Percentiles rank a stretch among this genome's conserved stretches.
Evolutionary conservation across 1,140 invertebrate species (phyloP).

Genomic region (Pogonognathellus flavescens): DNA sequence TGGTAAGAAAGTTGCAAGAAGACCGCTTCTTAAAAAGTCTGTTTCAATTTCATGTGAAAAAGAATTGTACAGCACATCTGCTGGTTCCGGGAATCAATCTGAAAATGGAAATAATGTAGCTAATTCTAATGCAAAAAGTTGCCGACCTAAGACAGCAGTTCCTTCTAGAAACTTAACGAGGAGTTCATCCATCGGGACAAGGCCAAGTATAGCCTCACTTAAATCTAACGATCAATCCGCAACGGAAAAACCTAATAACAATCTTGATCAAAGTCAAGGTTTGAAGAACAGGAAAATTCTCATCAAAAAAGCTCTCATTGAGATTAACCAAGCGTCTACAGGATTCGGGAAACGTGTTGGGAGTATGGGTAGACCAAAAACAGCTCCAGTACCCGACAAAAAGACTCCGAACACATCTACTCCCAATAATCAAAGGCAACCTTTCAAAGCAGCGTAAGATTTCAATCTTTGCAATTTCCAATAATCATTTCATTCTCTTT

Average conservation of each 20-base stretch:
- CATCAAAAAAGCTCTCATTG: conserved; percentile 63
- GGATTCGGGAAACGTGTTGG: conserved; percentile 49
- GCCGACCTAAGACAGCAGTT: conserved; percentile 53
- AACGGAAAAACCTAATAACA: conserved; percentile 22
- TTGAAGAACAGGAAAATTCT: conserved; percentile 61
- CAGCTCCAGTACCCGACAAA: conserved; percentile 56
- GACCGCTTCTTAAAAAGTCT: conserved; percentile 53
- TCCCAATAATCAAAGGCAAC: conserved; percentile 33
- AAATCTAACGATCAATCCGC: conserved; percentile 12
- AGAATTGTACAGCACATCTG: conserved; percentile 47
- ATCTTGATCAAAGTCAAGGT: conserved; percentile 53
- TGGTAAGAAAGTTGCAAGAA: conserved; percentile 14
- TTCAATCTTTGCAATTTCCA: neutral
- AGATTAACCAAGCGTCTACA: conserved; percentile 57
- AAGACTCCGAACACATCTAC: neutral
- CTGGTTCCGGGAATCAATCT: neutral
- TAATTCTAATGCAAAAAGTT: conserved; percentile 40
- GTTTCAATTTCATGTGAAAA: conserved; percentile 65
- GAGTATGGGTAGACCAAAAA: conserved; percentile 58
- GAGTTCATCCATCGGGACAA: conserved; percentile 12
- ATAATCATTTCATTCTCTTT: neutral
- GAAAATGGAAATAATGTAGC: conserved; percentile 4
- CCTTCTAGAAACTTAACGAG: neutral
- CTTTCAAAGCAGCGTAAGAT: conserved; percentile 57
- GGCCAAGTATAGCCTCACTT: neutral